Conservation (phyloP, 2,797 vertebrate genomes). For the Acropternis orthonyx region DNA sequence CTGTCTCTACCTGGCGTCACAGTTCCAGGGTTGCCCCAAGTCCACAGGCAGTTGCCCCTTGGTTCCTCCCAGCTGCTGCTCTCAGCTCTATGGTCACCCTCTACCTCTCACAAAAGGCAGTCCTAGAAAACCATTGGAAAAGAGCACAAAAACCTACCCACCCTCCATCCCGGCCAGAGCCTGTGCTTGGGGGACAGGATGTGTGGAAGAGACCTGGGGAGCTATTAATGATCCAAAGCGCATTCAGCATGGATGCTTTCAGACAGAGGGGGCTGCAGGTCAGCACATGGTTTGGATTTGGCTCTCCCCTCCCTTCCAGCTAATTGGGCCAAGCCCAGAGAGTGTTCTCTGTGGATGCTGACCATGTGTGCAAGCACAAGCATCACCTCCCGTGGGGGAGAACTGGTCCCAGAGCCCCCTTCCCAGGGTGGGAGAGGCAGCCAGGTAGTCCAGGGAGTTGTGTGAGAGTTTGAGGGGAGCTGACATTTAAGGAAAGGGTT, state of each 20-base stretch:
- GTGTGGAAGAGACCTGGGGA: neutral
- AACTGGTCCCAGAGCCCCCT: neutral
- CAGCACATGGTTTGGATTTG: constrained; percentile 63
- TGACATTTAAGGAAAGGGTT: neutral
- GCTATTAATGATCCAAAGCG: constrained; percentile 15
- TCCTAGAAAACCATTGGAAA: neutral
- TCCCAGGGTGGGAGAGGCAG: neutral
- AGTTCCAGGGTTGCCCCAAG: neutral
- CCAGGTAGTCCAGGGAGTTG: neutral
- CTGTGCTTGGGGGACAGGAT: neutral
- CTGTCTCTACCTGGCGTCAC: neutral
- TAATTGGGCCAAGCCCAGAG: neutral
- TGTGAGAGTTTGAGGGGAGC: neutral
- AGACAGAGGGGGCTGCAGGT: constrained; percentile 33
- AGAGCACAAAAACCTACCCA: neutral
- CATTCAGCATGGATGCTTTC: neutral
- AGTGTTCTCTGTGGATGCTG: neutral
- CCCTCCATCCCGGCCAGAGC: neutral
- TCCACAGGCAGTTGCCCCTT: accelerated
- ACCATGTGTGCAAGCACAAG: constrained; percentile 17
- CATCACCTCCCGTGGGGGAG: neutral
- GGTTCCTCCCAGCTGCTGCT: accelerated
- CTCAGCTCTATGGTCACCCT: accelerated
- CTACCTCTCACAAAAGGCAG: neutral
- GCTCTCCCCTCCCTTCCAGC: constrained; percentile 2